These are phyloP conservation scores for Phaenicophaeus curvirostris DNA, from an alignment of 2,797 vertebrate species.

Conservation along the genomic window DNA sequence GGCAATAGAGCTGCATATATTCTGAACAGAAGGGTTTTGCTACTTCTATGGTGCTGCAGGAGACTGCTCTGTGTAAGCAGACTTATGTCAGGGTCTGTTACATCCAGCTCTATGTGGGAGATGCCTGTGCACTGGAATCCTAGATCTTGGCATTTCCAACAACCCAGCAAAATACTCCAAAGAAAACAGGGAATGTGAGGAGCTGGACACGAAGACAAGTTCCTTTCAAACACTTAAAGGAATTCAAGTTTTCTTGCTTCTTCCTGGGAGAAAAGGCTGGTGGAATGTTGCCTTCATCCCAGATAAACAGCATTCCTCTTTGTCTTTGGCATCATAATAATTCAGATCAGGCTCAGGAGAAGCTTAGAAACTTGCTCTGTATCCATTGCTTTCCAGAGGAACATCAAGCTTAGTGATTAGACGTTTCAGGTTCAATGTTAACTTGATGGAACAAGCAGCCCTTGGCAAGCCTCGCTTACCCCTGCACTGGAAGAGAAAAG, in stretches of 20 bases:
- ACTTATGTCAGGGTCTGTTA: neutral
- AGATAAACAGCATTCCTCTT: neutral
- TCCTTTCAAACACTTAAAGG: neutral
- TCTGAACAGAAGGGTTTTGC: neutral
- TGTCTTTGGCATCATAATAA: neutral
- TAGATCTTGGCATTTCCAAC: neutral
- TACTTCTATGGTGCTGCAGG: neutral
- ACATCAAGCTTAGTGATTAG: neutral
- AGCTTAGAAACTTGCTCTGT: neutral
- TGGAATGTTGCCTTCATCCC: neutral
- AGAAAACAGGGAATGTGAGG: neutral
- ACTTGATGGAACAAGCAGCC: neutral
- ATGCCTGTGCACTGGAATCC: neutral
- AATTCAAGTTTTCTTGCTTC: neutral
- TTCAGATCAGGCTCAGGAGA: fast-evolving
- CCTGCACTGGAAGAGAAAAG: neutral
- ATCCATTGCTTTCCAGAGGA: neutral
- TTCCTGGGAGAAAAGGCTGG: neutral
- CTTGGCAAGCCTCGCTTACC: neutral
- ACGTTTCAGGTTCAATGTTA: neutral
- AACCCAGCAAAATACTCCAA: neutral
- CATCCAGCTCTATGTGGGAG: neutral
- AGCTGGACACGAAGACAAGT: neutral
- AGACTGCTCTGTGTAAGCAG: neutral
- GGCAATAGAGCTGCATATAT: neutral